Base-by-base conservation (phyloP, 1,140 invertebrate genomes). In the Prorops nasuta region DNA sequence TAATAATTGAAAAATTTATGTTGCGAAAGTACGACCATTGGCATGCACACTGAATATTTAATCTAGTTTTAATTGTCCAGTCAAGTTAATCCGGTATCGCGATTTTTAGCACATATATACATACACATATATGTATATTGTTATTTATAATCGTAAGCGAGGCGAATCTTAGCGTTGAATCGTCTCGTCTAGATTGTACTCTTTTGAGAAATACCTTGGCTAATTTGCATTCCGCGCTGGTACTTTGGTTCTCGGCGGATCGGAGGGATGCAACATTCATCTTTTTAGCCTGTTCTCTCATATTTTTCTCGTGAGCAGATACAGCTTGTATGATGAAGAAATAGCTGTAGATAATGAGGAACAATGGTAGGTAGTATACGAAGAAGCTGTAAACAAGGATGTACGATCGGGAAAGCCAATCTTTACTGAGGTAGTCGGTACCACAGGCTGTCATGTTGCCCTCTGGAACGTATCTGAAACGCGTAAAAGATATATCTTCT, bases 381-480 rank as follows among this genome's bases (percentile, higher is more conserved):
- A 86, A 89, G 14, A 85, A 51, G n/a, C 80, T 81, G 60, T 90
- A 90, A 3, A 84, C 76, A 8, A 90, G 53, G 52, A 89, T 82
- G 70, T 89, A 91, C 41, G 86, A 87, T 41, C 77, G 78, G 57
- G 81, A 83, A 9, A 80, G 45, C 80, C 81, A 83, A 41, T 86
- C 83, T 61, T 84, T 82, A 41, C 73, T 82, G 32, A 93, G 71
- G 66, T 91, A 93, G 67, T 93, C 91, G 45, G 90, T 90, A 18
- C 90, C 90, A 64, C 90, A 93, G 15, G 89, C 86, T 17, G 89
- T 91, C 82, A 91, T 85, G 63, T 92, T 92, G 39, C 89, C 89
- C 78, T 92, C 90, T n/a, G 90, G 89, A 35, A 92, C 87, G 74
- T 92, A 93, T 62, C 87, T 88, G 19, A 55, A 66, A 58, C 56